phyloP scores from a whole-genome alignment of 1,140 invertebrate species.

The Drosophila paulistorum region DNA sequence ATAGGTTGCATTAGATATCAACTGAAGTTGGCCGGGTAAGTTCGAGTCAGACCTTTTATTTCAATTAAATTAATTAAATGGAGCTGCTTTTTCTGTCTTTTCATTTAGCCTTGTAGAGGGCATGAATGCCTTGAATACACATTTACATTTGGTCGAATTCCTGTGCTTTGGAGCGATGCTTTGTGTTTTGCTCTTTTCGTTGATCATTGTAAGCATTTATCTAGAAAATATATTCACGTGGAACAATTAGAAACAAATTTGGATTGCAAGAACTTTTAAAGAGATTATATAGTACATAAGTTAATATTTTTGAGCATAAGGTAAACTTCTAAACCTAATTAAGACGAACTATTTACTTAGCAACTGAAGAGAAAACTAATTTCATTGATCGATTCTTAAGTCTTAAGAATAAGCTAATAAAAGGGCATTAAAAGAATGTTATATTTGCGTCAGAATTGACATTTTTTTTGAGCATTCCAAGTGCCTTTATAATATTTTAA shows the following conservation, averaged over 20 bases:
- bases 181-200: constrained; percentile 66
- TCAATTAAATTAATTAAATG: background rate
- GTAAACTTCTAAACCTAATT: too few species aligned
- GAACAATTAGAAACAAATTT: background rate
- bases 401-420: too few species aligned
- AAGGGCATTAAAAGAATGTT: too few species aligned
- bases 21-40: constrained; percentile 58
- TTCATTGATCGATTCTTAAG: too few species aligned
- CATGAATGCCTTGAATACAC: constrained; percentile 64
- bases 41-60: background rate
- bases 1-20: constrained; percentile 73
- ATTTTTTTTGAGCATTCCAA: background rate
- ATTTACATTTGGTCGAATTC: constrained; percentile 71
- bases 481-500: too few species aligned
- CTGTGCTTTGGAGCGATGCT: constrained; percentile 73
- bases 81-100: background rate
- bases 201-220: constrained; percentile 63
- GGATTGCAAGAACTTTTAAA: background rate
- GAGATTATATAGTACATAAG: too few species aligned
- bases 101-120: constrained; percentile 53
- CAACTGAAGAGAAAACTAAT: too few species aligned
- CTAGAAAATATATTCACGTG: background rate
- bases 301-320: too few species aligned
- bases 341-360: too few species aligned
- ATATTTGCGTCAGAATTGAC: too few species aligned